Evolutionary conservation across 2,113 vertebrate genomes (phyloP).

Genomic region (Chamaetylas fuelleborni): DNA sequence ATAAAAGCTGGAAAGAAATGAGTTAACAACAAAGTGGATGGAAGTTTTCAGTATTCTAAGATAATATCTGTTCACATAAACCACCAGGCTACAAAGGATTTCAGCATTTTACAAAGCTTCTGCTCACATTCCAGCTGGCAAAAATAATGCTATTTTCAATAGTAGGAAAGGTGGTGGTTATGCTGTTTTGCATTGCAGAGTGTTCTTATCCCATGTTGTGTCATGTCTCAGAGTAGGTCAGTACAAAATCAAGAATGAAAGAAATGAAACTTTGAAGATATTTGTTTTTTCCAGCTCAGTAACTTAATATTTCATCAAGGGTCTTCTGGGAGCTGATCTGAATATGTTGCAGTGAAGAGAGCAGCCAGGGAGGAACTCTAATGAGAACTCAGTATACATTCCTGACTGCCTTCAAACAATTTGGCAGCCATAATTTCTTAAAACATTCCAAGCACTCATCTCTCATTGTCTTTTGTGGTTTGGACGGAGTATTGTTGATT

Average conservation of each 20-base stretch:
- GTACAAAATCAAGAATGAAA: slow-evolving; percentile 61
- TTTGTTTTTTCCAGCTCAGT: slow-evolving; percentile 62
- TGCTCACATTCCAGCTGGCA: slow-evolving; percentile 54
- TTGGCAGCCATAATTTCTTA: slow-evolving; percentile 32
- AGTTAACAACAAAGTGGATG: background rate
- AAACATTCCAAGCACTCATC: slow-evolving; percentile 58
- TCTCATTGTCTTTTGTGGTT: slow-evolving; percentile 69
- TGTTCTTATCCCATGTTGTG: slow-evolving; percentile 55
- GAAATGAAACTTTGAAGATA: slow-evolving; percentile 60
- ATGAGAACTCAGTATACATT: slow-evolving; percentile 54
- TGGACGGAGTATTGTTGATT: slow-evolving; percentile 37
- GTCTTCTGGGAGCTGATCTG: slow-evolving; percentile 45
- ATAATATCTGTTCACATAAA: slow-evolving; percentile 46
- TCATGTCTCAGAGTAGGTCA: slow-evolving; percentile 60
- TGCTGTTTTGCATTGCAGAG: slow-evolving; percentile 39
- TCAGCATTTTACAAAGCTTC: slow-evolving; percentile 20
- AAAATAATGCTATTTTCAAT: background rate
- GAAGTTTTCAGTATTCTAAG: slow-evolving; percentile 29
- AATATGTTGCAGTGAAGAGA: slow-evolving; percentile 37
- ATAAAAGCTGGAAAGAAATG: background rate
- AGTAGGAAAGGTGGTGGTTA: slow-evolving; percentile 48
- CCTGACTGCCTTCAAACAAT: slow-evolving; percentile 54
- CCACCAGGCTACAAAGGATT: slow-evolving; percentile 35
- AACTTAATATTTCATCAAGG: slow-evolving; percentile 56
- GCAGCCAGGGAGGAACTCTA: slow-evolving; percentile 54